These are phyloP conservation scores for Nymphalis urticae DNA, from an alignment of 2,888 invertebrate genomes.

Conservation along the genomic window DNA sequence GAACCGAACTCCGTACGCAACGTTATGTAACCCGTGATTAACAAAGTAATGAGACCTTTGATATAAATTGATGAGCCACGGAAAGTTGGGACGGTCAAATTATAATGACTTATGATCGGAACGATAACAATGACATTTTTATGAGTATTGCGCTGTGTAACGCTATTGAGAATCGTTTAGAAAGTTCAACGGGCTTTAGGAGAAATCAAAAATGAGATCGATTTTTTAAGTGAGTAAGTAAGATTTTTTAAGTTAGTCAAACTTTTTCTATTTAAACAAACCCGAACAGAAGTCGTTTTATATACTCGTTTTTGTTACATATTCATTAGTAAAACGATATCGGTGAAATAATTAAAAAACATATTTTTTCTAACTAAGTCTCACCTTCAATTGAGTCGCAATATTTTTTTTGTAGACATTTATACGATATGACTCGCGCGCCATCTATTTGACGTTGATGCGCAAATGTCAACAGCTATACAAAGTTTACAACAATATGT, in stretches of 20 bases:
- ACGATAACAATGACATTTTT: slow-evolving; percentile 35
- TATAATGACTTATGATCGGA: slow-evolving; percentile 30
- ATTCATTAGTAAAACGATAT: no score
- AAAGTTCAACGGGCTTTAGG: slow-evolving; percentile 17
- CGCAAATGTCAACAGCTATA: no score
- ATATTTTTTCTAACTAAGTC: no score
- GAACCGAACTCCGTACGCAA: slow-evolving; percentile 4
- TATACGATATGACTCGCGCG: no score
- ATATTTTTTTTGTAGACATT: no score
- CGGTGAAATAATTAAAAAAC: no score
- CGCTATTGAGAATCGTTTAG: slow-evolving; percentile 26
- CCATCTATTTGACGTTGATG: no score
- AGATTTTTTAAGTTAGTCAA: not conserved
- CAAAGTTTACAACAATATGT: no score
- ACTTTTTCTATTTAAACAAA: no score
- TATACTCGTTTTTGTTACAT: no score
- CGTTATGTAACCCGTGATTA: slow-evolving; percentile 33
- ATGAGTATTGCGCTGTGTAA: slow-evolving; percentile 22
- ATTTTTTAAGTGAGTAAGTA: not conserved
- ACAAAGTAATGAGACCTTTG: slow-evolving; percentile 40
- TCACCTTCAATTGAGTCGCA: no score
- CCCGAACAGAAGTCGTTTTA: no score
- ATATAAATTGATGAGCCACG: slow-evolving; percentile 42
- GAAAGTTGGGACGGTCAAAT: slow-evolving; percentile 13
- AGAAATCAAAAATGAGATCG: slow-evolving; percentile 13